Evolutionary conservation across 2,888 invertebrate species (phyloP).

Genomic region (Argyresthia albistria): DNA sequence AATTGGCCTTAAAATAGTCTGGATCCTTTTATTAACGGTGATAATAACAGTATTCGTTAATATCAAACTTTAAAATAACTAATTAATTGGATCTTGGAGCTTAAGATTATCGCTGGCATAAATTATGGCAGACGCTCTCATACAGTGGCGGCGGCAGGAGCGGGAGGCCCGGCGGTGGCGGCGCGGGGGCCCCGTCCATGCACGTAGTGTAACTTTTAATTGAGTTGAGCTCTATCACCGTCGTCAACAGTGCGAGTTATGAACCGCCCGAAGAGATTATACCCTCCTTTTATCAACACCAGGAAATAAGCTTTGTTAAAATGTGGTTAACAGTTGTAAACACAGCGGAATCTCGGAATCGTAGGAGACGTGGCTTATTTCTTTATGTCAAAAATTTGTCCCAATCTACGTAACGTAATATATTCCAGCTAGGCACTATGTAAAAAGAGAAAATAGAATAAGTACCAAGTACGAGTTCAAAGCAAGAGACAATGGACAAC

Average conservation of each 20-base stretch:
- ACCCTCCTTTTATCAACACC: conserved; percentile 21
- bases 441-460: no score
- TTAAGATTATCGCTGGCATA: conserved; percentile 61
- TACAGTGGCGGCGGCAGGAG: conserved; percentile 15
- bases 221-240: conserved; percentile 67
- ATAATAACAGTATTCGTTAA: neutral
- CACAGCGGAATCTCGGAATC: neutral
- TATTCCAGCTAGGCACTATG: no score
- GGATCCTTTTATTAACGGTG: no score
- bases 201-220: conserved; percentile 71
- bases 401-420: no score
- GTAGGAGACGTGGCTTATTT: conserved; percentile 2
- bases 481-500: no score
- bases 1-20: no score
- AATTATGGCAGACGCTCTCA: conserved; percentile 58
- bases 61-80: conserved; percentile 51
- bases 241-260: conserved; percentile 54
- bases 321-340: conserved; percentile 1
- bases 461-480: no score
- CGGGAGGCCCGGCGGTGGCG: neutral
- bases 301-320: conserved; percentile 8
- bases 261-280: conserved; percentile 40
- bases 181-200: conserved; percentile 51
- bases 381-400: no score
- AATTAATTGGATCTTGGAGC: conserved; percentile 66